A percentile compares a stretch with the other conserved stretches of the same genome.
phyloP scores from a whole-genome alignment of 1,140 invertebrate genomes.

The Drosophila nasuta region DNA sequence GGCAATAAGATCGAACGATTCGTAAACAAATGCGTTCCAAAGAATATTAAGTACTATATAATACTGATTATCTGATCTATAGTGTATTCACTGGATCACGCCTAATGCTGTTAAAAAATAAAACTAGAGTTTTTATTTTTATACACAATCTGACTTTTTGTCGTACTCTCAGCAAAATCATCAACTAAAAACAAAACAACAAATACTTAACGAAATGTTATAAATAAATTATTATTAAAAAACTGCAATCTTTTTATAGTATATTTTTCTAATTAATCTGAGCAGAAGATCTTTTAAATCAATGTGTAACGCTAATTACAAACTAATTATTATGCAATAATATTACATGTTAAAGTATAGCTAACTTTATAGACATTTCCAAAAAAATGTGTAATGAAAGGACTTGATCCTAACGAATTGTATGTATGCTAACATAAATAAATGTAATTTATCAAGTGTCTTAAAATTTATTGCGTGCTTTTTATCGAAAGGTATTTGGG shows the following conservation, averaged over 20 bases:
- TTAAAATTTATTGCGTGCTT: conserved; percentile 13
- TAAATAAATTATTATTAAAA: conserved; percentile 3
- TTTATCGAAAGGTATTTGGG: neutral
- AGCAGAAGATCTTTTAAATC: conserved; percentile 86
- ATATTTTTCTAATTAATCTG: conserved; percentile 43
- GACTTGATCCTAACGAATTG: conserved; percentile 6
- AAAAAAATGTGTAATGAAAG: conserved; percentile 17
- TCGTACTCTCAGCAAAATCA: conserved; percentile 21
- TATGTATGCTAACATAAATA: conserved; percentile 41
- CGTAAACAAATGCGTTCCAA: conserved; percentile 44
- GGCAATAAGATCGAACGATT: conserved; percentile 28
- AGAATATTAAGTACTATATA: conserved; percentile 40
- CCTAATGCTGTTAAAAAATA: conserved; percentile 28
- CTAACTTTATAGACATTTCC: conserved; percentile 12
- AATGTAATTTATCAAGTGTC: conserved; percentile 46
- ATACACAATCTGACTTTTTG: conserved; percentile 52
- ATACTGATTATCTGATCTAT: conserved; percentile 19
- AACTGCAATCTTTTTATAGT: conserved; percentile 23
- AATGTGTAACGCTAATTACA: conserved; percentile 29
- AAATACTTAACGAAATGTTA: conserved; percentile 17
- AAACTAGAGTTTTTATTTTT: conserved; percentile 54
- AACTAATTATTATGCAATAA: conserved; percentile 19
- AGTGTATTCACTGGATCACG: conserved; percentile 40
- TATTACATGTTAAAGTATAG: conserved; percentile 9
- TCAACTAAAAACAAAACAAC: conserved; percentile 5